These are phyloP conservation scores for Coregonus sp. DNA, from an alignment of 2,797 vertebrate genomes.

Conservation along the genomic window DNA sequence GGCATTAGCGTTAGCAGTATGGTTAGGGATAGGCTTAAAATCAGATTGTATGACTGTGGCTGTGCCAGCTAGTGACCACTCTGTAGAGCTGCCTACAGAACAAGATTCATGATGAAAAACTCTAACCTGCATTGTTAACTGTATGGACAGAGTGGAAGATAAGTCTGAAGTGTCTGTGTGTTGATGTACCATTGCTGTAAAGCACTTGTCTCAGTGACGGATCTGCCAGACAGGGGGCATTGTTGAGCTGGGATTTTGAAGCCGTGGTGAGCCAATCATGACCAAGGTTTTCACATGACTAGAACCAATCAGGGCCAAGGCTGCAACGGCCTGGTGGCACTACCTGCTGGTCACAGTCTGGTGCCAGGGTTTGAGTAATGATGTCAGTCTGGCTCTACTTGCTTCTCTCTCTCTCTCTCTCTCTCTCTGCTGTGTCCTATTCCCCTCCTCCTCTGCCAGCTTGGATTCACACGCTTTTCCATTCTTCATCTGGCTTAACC, in stretches of 20 bases:
- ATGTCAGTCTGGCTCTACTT: conserved; percentile 30
- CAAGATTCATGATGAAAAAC: no score
- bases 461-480: no score
- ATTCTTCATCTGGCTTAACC: no score
- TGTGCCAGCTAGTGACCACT: no score
- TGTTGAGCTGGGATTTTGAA: conserved; percentile 26
- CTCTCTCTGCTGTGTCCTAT: not conserved
- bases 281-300: conserved; percentile 27
- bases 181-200: not conserved
- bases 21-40: no score
- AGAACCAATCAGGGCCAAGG: conserved; percentile 39
- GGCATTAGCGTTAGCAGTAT: no score
- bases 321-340: conserved; percentile 31
- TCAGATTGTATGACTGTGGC: no score
- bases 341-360: conserved; percentile 43
- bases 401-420: no score
- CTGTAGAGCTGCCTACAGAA: no score
- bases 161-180: no score
- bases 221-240: conserved; percentile 11
- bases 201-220: not conserved
- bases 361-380: conserved; percentile 43
- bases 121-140: no score
- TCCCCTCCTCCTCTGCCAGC: not conserved
- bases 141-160: no score
- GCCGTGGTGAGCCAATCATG: conserved; percentile 22